These are phyloP conservation scores for Pachyramphus minor DNA, from an alignment of 2,113 vertebrate species.

Conservation along the genomic window DNA sequence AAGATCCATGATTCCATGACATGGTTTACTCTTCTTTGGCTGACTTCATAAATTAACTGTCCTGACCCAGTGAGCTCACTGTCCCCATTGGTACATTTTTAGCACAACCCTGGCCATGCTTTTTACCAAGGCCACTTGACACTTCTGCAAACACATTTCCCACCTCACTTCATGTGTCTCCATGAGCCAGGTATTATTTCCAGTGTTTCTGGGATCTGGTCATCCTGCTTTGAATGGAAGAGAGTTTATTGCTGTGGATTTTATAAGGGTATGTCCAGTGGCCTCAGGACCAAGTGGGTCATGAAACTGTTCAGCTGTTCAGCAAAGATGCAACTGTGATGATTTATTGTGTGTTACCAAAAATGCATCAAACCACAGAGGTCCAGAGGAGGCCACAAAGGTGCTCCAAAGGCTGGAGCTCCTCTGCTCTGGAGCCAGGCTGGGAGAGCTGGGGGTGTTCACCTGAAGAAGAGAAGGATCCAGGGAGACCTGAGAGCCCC, in stretches of 20 bases:
- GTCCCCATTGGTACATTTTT: background rate
- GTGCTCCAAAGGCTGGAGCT: background rate
- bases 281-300: background rate
- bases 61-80: background rate
- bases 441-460: background rate
- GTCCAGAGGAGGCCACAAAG: background rate
- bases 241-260: background rate
- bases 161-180: background rate
- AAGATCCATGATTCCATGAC: background rate
- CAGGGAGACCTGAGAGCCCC: background rate
- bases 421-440: background rate
- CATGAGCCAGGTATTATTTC: background rate
- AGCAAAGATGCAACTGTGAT: background rate
- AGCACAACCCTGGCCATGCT: background rate
- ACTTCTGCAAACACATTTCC: background rate
- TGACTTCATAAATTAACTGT: background rate
- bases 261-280: too few relatives aligned
- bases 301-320: background rate
- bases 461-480: background rate
- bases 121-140: background rate
- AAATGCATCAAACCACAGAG: background rate
- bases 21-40: background rate
- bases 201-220: background rate
- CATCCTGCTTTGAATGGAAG: background rate
- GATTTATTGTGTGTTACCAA: background rate